These are phyloP conservation scores for Stegodyphus dumicola DNA, from an alignment of 1,140 invertebrate genomes.

Conservation along the genomic window DNA sequence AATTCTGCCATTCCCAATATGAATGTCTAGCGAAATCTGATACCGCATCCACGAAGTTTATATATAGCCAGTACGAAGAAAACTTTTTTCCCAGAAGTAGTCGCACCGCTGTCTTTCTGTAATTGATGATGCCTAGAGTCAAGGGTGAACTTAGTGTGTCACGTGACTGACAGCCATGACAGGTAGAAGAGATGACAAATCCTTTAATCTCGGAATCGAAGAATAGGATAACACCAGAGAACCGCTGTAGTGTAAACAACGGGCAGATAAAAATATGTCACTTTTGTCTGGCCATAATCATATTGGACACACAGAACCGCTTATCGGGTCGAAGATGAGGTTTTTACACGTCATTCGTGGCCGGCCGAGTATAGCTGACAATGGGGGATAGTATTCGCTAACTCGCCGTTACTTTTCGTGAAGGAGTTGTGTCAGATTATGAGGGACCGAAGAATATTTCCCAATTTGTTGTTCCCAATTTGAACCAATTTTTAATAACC, in stretches of 20 bases:
- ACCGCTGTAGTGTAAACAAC: conserved; percentile 16
- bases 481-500: too few relatives aligned
- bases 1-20: too few relatives aligned
- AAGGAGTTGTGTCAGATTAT: too few relatives aligned
- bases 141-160: conserved; percentile 12
- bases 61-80: too few relatives aligned
- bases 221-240: neutral
- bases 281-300: neutral
- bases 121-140: conserved; percentile 30
- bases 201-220: conserved; percentile 14
- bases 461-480: too few relatives aligned
- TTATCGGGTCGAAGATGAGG: neutral
- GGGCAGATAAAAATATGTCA: conserved; percentile 30
- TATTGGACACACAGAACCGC: neutral
- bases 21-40: too few relatives aligned
- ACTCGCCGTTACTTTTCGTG: too few relatives aligned
- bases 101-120: neutral
- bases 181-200: conserved; percentile 37
- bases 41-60: too few relatives aligned
- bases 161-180: neutral
- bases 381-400: too few relatives aligned
- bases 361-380: too few relatives aligned
- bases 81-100: too few relatives aligned
- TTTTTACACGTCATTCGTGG: neutral
- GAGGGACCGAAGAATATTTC: too few relatives aligned